Base-by-base conservation (phyloP, 2,888 invertebrate species). In the Lasioglossum malachurum region DNA sequence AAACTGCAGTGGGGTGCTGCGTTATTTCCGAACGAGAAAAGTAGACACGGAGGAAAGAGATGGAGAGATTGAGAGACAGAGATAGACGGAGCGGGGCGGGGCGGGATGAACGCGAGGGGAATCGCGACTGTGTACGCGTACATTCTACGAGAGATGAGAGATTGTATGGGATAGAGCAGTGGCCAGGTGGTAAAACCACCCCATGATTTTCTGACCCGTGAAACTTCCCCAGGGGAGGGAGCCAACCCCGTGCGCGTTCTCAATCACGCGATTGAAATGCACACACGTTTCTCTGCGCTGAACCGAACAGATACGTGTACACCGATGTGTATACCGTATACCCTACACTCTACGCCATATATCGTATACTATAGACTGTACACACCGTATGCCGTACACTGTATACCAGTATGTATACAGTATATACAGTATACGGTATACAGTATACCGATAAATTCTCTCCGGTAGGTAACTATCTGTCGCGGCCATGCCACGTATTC, bases 171-270 rank as follows among this genome's bases (percentile, higher is more conserved):
- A 4, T 76, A 77, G 88, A 80, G 79, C 90, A 92, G 90, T 91
- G 91, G 89, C 93, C 94, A 93, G 93, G 93, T 93, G 93, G 93
- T 91, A 90, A 91, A 91, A 90, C 92, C 91, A 92, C 93, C 94
- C 94, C 93, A 91, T 93, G 93, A 93, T 94, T 94, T 93, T 94
- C 93, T 92, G 92, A 91, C 92, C 91, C 90, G 90, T 90, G 90
- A 91, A 91, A 92, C 91, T 90, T 91, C 84, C 89, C 84, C 82
- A 31, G 27, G 49, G 69, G 80, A 71, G 76, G 44, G 69, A 38
- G 35, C 41, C 81, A 78, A 67, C 79, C 83, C 80, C 71, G 75
- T 81, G 69, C 81, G 64, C 82, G 79, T 87, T 83, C 87, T 87
- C 89, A 83, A 87, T 87, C 90, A 91, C 91, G 91, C 91, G 89